phyloP scores from a whole-genome alignment of 2,797 vertebrate species.

The Orientallactaga sibirica region DNA sequence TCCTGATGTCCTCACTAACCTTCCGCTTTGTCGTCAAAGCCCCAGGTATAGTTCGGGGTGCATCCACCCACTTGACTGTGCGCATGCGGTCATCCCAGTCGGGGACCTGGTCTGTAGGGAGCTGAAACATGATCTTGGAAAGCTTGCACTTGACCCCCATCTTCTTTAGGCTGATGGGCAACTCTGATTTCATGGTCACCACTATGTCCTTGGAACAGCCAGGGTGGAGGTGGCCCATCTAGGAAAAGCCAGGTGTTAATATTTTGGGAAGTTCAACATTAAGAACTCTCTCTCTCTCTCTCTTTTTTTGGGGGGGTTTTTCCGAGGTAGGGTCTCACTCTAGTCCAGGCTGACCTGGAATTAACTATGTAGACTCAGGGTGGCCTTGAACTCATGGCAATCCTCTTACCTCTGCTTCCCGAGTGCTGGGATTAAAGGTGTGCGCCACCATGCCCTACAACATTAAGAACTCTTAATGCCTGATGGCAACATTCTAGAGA shows the following conservation, averaged over 20 bases:
- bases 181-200: conserved; percentile 90
- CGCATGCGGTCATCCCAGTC: conserved; percentile 94
- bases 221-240: conserved; percentile 95
- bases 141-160: conserved; percentile 90
- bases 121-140: conserved; percentile 88
- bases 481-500: background rate
- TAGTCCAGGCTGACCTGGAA: too few relatives aligned
- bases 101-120: conserved; percentile 89
- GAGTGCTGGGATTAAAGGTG: too few relatives aligned
- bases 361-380: too few relatives aligned
- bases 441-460: too few relatives aligned
- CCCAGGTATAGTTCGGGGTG: background rate
- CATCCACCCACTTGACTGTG: conserved; percentile 89
- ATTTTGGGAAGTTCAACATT: conserved; percentile 14
- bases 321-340: too few relatives aligned
- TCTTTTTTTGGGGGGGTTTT: too few relatives aligned
- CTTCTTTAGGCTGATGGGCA: conserved; percentile 85
- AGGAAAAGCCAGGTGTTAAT: conserved; percentile 54
- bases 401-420: too few relatives aligned
- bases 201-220: conserved; percentile 92
- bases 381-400: too few relatives aligned
- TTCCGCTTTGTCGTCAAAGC: conserved; percentile 87
- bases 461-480: background rate
- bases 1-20: conserved; percentile 85
- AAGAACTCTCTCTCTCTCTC: background rate